These are phyloP conservation scores for Semicossyphus pulcher DNA, from an alignment of 2,113 vertebrate species.

Conservation along the genomic window DNA sequence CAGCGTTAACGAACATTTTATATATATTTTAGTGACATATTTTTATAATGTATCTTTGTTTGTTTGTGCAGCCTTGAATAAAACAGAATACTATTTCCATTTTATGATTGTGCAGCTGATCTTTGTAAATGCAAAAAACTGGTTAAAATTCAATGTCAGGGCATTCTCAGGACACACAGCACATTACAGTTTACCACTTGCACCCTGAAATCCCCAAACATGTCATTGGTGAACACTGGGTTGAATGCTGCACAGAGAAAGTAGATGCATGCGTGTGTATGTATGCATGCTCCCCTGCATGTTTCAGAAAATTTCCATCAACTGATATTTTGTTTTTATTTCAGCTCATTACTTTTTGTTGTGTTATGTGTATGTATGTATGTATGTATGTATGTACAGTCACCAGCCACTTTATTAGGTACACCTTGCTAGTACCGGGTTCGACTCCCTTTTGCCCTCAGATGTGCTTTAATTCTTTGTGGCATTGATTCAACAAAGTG, in stretches of 20 bases:
- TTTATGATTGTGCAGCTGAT: constrained; percentile 9
- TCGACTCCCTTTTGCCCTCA: too few relatives aligned
- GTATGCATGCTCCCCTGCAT: neutral
- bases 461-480: too few relatives aligned
- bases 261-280: neutral
- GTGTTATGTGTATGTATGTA: too few relatives aligned
- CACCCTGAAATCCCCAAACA: neutral
- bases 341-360: neutral
- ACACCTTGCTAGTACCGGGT: too few relatives aligned
- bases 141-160: neutral
- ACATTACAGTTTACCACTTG: neutral
- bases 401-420: too few relatives aligned
- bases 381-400: too few relatives aligned
- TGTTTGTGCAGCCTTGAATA: constrained; percentile 70
- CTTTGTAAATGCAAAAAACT: neutral
- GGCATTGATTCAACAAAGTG: too few relatives aligned
- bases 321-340: neutral
- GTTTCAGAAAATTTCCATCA: neutral
- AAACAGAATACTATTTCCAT: constrained; percentile 41
- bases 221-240: neutral
- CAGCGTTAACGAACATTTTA: constrained; percentile 60
- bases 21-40: constrained; percentile 70
- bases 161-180: neutral
- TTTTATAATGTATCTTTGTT: constrained; percentile 74
- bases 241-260: neutral